A percentile compares a stretch with the other conserved stretches of the same genome.
Conservation (phyloP, 2,888 invertebrate species). For the Drosophila colorata region DNA sequence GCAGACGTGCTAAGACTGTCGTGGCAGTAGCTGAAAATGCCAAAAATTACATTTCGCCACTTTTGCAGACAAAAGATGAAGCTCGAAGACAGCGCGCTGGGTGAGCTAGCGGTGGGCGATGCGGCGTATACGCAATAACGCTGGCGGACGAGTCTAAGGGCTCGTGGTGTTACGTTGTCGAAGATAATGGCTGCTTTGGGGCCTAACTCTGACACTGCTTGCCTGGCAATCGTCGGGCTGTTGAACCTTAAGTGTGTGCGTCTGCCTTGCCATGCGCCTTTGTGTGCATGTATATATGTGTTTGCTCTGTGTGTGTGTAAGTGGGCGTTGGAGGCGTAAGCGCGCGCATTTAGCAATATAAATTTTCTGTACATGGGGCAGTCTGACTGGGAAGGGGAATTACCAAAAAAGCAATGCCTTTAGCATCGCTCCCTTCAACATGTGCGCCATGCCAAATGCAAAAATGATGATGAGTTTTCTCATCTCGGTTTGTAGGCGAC, state of each 20-base stretch:
- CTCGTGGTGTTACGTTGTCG: constrained; percentile 67
- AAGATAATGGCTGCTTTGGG: constrained; percentile 78
- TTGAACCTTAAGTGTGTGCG: constrained; percentile 73
- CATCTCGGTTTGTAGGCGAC: constrained; percentile 31
- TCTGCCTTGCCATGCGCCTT: constrained; percentile 50
- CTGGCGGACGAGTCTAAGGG: constrained; percentile 25
- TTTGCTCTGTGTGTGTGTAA: constrained; percentile 14
- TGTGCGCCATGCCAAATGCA: constrained; percentile 68
- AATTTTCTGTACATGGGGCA: constrained; percentile 70
- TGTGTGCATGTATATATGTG: constrained; percentile 25
- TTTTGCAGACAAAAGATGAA: constrained; percentile 73
- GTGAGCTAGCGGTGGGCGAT: constrained; percentile 14
- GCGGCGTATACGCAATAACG: constrained; percentile 70
- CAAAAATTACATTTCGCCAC: constrained; percentile 81
- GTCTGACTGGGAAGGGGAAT: constrained; percentile 14
- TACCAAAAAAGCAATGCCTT: constrained; percentile 32
- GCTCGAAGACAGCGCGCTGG: constrained; percentile 37
- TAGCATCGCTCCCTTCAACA: constrained; percentile 46
- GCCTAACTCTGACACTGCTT: constrained; percentile 55
- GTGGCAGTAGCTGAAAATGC: constrained; percentile 64
- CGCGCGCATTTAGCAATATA: constrained; percentile 73
- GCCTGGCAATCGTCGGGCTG: constrained; percentile 72
- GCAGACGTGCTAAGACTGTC: constrained; percentile 44
- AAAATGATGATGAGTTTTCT: constrained; percentile 75
- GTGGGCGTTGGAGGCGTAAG: constrained; percentile 59